These are phyloP conservation scores for Chloroceryle inda DNA, from an alignment of 2,797 vertebrate species.

Conservation along the genomic window DNA sequence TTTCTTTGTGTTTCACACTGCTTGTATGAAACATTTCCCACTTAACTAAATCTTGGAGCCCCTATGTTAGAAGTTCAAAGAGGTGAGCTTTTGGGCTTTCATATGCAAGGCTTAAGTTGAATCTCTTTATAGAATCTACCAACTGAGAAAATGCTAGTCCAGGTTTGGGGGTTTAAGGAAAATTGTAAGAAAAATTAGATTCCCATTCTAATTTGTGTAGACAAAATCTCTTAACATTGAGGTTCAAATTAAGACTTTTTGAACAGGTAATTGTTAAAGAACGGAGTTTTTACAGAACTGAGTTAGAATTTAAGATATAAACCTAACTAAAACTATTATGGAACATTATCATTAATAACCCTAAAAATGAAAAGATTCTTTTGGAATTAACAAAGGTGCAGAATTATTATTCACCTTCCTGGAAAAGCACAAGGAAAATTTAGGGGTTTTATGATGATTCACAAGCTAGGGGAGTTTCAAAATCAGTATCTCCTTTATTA, in stretches of 20 bases:
- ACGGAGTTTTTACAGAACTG: not conserved
- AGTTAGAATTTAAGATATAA: not conserved
- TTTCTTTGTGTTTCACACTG: not conserved
- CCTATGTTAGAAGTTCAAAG: not conserved
- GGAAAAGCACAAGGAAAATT: not conserved
- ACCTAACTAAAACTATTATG: not conserved
- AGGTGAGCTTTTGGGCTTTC: not conserved
- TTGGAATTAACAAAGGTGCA: not conserved
- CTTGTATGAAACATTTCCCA: not conserved
- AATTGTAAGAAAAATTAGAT: not conserved
- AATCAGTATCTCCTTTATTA: slow-evolving; percentile 36
- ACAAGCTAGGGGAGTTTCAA: slow-evolving; percentile 5
- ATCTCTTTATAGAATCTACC: not conserved
- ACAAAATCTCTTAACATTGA: not conserved
- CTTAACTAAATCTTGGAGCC: not conserved
- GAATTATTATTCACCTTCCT: not conserved
- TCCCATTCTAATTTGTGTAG: not conserved
- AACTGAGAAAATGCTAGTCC: not conserved
- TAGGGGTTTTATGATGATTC: not conserved
- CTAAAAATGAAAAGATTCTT: not conserved
- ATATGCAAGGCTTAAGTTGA: not conserved
- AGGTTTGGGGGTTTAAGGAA: not conserved
- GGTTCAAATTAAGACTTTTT: not conserved
- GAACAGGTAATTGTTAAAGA: not conserved
- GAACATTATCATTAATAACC: not conserved